phyloP scores from a whole-genome alignment of 1,140 invertebrate species.

The Zophobas atratus region DNA sequence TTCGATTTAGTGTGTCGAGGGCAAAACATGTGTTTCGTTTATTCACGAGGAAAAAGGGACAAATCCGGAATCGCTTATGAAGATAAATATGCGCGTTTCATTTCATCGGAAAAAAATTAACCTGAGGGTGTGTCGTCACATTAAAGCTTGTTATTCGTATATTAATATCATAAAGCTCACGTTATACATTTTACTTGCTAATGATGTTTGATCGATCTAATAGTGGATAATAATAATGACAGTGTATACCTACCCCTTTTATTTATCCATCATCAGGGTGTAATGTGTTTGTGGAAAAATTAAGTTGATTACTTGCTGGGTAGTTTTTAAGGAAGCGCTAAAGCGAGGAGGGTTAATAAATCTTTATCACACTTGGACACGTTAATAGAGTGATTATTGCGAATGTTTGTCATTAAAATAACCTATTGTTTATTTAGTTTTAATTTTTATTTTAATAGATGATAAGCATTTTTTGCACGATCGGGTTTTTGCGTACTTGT shows the following conservation, averaged over 20 bases:
- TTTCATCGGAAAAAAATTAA: constrained; percentile 27
- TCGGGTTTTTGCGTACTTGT: too few species aligned
- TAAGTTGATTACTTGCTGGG: constrained; percentile 20
- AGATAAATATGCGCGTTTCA: neutral
- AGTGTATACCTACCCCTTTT: constrained; percentile 36
- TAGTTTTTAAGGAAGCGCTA: constrained; percentile 1
- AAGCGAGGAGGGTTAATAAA: neutral
- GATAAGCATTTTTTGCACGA: too few species aligned
- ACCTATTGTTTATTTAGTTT: too few species aligned
- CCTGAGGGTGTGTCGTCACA: constrained; percentile 16
- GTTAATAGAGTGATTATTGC: too few species aligned
- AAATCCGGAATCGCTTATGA: neutral
- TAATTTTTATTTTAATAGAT: too few species aligned
- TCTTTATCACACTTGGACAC: neutral
- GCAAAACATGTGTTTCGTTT: neutral
- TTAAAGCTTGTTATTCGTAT: constrained; percentile 41
- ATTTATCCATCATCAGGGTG: constrained; percentile 41
- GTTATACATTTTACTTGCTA: constrained; percentile 40
- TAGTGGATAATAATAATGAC: constrained; percentile 42
- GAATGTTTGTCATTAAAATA: too few species aligned
- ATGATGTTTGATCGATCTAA: constrained; percentile 43
- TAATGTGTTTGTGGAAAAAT: constrained; percentile 42
- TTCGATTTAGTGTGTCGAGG: constrained; percentile 2
- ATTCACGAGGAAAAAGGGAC: neutral
- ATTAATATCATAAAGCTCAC: constrained; percentile 42